Conservation (phyloP, 2,888 invertebrate genomes). For the Tachystola acroxantha region DNA sequence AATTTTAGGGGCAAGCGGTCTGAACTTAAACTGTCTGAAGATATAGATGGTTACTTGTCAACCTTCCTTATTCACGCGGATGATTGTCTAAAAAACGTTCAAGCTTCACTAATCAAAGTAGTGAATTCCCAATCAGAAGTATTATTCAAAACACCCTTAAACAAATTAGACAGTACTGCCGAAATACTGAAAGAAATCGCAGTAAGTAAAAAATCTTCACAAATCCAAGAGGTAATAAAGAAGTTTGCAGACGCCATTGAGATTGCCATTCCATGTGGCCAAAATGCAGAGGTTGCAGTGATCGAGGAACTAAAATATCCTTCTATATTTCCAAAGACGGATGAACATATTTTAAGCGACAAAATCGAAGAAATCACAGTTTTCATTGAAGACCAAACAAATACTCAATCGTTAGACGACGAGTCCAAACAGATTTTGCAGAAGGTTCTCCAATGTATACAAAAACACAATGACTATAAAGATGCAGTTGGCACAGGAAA, state of each 20-base stretch:
- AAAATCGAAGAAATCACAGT: constrained; percentile 32
- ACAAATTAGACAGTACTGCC: constrained; percentile 29
- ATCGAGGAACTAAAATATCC: constrained; percentile 33
- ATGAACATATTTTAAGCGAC: constrained; percentile 23
- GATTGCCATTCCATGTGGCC: constrained; percentile 27
- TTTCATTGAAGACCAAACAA: constrained; percentile 25
- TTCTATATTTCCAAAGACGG: constrained; percentile 10
- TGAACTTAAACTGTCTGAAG: constrained; percentile 33
- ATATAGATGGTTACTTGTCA: constrained; percentile 32
- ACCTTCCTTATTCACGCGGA: constrained; percentile 42
- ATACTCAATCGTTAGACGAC: constrained; percentile 13
- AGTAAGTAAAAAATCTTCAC: constrained; percentile 18
- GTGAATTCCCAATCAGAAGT: constrained; percentile 42
- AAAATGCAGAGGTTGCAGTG: constrained; percentile 25
- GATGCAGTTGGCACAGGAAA: constrained; percentile 45
- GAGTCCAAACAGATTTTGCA: constrained; percentile 24
- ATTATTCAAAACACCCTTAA: constrained; percentile 36
- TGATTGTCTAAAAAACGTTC: constrained; percentile 38
- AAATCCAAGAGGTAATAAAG: constrained; percentile 24
- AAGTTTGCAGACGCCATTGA: constrained; percentile 24
- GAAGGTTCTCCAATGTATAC: constrained; percentile 34
- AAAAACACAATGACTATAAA: constrained; percentile 47
- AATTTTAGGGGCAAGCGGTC: constrained; percentile 37
- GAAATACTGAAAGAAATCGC: constrained; percentile 19
- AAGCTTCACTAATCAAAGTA: constrained; percentile 38